Evolutionary conservation across 2,888 invertebrate species (phyloP).

Genomic region (Drosophila neotestacea): DNA sequence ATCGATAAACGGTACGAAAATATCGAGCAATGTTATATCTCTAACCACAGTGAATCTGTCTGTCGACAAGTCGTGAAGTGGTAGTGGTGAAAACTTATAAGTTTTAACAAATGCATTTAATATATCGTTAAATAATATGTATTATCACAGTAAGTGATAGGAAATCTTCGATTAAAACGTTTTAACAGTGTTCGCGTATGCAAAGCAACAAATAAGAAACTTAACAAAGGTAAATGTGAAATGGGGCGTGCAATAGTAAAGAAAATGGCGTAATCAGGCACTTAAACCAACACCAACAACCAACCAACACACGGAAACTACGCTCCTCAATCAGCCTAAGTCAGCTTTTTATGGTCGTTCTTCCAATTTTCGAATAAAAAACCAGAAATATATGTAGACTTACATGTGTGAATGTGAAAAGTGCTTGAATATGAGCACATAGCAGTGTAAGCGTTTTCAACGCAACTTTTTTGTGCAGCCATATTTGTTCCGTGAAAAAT

Average conservation of each 20-base stretch:
- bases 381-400: constrained; percentile 42
- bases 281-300: constrained; percentile 59
- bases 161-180: constrained; percentile 28
- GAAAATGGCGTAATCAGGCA: constrained; percentile 81
- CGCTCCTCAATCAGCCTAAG: constrained; percentile 67
- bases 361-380: constrained; percentile 69
- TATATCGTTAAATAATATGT: constrained; percentile 33
- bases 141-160: constrained; percentile 21
- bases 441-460: constrained; percentile 61
- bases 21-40: constrained; percentile 31
- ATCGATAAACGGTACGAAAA: neutral
- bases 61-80: constrained; percentile 60
- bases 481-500: constrained; percentile 76
- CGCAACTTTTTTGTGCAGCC: constrained; percentile 66
- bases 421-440: constrained; percentile 54
- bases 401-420: constrained; percentile 62
- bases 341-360: constrained; percentile 64
- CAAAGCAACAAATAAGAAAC: constrained; percentile 37
- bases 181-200: constrained; percentile 45
- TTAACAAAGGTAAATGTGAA: constrained; percentile 70
- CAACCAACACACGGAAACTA: constrained; percentile 72
- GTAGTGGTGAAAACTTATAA: constrained; percentile 63
- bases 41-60: constrained; percentile 54
- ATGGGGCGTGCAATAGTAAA: constrained; percentile 77
- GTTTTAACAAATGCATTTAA: constrained; percentile 60